Evolutionary conservation across 2,888 invertebrate species (phyloP).

Genomic region (Agrilus biguttatus): DNA sequence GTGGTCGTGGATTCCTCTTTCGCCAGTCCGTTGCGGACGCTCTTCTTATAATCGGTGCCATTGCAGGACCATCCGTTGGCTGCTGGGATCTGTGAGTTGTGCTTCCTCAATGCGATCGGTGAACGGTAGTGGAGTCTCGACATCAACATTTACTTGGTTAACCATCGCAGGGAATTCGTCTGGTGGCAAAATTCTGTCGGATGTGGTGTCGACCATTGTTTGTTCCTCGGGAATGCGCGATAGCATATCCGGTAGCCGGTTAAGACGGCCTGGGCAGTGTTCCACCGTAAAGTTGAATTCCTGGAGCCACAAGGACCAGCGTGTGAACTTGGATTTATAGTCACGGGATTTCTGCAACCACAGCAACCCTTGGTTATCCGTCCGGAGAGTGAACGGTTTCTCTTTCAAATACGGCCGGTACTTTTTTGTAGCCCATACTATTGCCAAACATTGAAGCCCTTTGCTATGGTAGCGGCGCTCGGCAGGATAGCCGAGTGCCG

Average conservation of each 20-base stretch:
- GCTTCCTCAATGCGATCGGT: background rate
- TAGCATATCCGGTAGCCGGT: conserved; percentile 10
- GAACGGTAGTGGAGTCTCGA: background rate
- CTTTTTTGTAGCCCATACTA: conserved; percentile 13
- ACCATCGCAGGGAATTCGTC: background rate
- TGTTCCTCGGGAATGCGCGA: conserved; percentile 6
- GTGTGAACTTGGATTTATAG: conserved; percentile 1
- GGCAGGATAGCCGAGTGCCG: conserved; percentile 7
- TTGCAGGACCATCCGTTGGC: too few relatives aligned
- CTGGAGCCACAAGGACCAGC: conserved; percentile 11
- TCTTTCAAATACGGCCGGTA: conserved; percentile 13
- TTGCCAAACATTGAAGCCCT: conserved; percentile 14
- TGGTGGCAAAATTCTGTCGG: background rate
- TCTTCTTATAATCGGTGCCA: too few relatives aligned
- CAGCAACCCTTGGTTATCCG: conserved; percentile 11
- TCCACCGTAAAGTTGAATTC: conserved; percentile 12
- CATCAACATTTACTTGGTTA: background rate
- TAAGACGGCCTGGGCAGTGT: conserved; percentile 10
- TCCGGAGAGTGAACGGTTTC: conserved; percentile 10
- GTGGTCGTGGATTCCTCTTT: background rate
- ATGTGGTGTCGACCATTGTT: background rate
- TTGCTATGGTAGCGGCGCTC: conserved; percentile 13
- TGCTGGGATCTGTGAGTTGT: too few relatives aligned
- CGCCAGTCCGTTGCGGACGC: too few relatives aligned
- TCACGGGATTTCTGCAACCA: conserved; percentile 11